Percentiles rank a stretch among this genome's conserved stretches.
These are phyloP conservation scores for Sminthopsis crassicaudata DNA, from an alignment of 2,113 vertebrate species.

Conservation along the genomic window DNA sequence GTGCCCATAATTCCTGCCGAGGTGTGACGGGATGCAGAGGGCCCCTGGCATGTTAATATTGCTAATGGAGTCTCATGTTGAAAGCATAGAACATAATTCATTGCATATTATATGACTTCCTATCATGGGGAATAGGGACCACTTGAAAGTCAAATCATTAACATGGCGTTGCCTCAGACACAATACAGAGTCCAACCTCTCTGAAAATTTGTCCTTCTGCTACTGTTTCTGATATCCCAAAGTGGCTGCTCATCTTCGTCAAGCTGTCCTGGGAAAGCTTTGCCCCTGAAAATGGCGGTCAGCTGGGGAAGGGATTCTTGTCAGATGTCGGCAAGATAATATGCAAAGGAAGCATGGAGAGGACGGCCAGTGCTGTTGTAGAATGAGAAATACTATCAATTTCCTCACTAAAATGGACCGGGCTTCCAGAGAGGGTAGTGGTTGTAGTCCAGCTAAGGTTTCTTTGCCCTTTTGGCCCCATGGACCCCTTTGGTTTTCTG, in stretches of 20 bases:
- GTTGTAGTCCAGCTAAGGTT: neutral
- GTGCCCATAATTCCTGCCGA: constrained; percentile 16
- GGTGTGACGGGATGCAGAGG: constrained; percentile 8
- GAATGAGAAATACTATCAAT: neutral
- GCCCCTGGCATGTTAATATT: constrained; percentile 52
- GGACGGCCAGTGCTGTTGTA: neutral
- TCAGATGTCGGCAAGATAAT: neutral
- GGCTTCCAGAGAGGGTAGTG: neutral
- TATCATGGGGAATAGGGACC: constrained; percentile 40
- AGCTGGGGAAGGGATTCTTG: neutral
- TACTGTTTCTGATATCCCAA: neutral
- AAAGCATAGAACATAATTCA: constrained; percentile 54
- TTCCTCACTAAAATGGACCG: neutral
- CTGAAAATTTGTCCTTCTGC: neutral
- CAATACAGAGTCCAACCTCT: constrained; percentile 37
- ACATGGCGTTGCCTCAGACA: constrained; percentile 11
- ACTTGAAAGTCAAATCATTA: constrained; percentile 61
- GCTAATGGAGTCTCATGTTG: constrained; percentile 54
- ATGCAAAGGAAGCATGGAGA: neutral
- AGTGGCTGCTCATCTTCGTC: neutral
- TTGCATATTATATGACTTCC: constrained; percentile 57
- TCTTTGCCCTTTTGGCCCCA: neutral
- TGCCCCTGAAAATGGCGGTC: neutral
- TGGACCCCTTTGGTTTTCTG: neutral
- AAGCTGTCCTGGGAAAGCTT: constrained; percentile 31